Conservation (phyloP, 2,797 vertebrate genomes). For the Ataeniobius toweri region DNA sequence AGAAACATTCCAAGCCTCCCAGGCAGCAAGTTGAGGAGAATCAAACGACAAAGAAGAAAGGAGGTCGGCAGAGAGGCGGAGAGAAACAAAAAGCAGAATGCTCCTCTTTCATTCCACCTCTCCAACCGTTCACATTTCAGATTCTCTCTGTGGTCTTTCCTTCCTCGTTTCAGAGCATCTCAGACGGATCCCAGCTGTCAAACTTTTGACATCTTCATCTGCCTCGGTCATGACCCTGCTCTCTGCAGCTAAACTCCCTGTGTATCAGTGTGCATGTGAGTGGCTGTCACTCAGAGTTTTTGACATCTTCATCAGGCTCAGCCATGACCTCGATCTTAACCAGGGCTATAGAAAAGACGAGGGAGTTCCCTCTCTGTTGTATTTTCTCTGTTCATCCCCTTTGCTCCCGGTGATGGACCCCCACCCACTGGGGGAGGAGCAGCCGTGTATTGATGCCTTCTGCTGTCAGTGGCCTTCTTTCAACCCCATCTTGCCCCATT, state of each 20-base stretch:
- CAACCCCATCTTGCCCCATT: constrained; percentile 61
- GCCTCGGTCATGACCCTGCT: constrained; percentile 86
- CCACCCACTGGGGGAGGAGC: constrained; percentile 62
- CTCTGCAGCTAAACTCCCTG: constrained; percentile 57
- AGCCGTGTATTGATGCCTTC: constrained; percentile 70
- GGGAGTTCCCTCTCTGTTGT: constrained; percentile 72
- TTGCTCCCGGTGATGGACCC: constrained; percentile 63
- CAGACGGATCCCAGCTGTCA: constrained; percentile 88
- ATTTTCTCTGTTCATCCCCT: constrained; percentile 62
- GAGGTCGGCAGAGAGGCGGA: constrained; percentile 34
- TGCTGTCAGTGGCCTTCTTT: constrained; percentile 76
- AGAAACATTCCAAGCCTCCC: constrained; percentile 65
- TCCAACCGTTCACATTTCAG: constrained; percentile 59
- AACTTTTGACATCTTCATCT: constrained; percentile 96
- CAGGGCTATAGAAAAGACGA: constrained; percentile 54
- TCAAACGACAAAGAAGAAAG: constrained; percentile 41
- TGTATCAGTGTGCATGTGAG: constrained; percentile 41
- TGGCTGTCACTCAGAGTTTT: constrained; percentile 86
- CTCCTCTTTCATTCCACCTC: constrained; percentile 61
- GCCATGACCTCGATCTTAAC: constrained; percentile 84
- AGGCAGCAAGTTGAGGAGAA: constrained; percentile 49
- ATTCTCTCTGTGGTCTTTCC: constrained; percentile 70
- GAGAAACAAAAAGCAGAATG: constrained; percentile 62
- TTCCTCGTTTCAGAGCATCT: constrained; percentile 74
- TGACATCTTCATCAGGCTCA: constrained; percentile 94